Evolutionary conservation across 2,797 vertebrate species (phyloP), one percentile per base, ranked within the genome.

Genomic region (Pangasius mekongensis): DNA sequence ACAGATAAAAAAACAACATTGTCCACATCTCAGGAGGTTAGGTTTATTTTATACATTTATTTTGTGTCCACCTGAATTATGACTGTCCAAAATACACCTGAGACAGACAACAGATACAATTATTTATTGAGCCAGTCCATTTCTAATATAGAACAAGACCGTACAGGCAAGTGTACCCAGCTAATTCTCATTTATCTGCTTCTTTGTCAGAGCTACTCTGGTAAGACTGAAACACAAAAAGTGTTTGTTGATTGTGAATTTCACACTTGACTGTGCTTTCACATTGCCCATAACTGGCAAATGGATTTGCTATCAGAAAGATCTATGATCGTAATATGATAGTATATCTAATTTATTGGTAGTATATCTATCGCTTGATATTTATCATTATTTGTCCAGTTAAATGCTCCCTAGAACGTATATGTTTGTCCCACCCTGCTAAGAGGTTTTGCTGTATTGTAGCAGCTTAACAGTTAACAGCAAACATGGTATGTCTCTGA

Each of bases 161-260:
- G 62, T 90, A 90, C 84, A 62, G 77, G 66, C 78, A 85, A 86
- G 71, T 78, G 73, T 76, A 43, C 66, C 88, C 80, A 78, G 43
- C 43, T 91, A 88, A 90, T 90, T 87, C 87, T 85, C 90, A 89
- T 90, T 90, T 90, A 91, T 89, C 85, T 82, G 84, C 89, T 91
- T 89, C 86, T 91, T 84, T 90, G 89, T 90, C 85, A 87, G 58
- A 56, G 60, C 30, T 73, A 71, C 58, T 85, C 74, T 89, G 81
- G 84, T 88, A 85, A 43, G 84, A 71, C 52, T n/a, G 14, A 67
- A 87, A 76, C 64, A 86, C 81, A 88, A 82, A 71, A 90, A 74
- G 43, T 81, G 83, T 89, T 83, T 81, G 83, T 88, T 83, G 85
- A 86, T 88, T 88, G 88, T 88, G 82, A 89, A 91, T 89, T 88